A percentile compares a stretch with the other conserved stretches of the same genome.
Conservation (phyloP, 2,797 vertebrate genomes). For the Acanthornis magna region DNA sequence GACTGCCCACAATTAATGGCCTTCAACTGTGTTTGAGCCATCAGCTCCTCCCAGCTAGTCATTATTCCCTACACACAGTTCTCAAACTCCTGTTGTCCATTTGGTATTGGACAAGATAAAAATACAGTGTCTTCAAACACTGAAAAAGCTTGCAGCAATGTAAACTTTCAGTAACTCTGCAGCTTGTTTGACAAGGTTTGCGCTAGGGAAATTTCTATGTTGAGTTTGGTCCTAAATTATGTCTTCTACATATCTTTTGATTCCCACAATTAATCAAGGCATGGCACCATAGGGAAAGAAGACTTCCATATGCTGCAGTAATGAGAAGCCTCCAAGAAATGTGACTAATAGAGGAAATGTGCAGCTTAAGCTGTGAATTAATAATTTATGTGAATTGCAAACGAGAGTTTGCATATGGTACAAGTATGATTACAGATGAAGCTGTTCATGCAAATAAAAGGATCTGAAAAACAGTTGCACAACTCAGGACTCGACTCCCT, state of each 20-base stretch:
- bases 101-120: neutral
- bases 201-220: neutral
- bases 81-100: neutral
- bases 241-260: slow-evolving; percentile 7
- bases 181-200: slow-evolving; percentile 1
- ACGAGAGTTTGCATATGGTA: slow-evolving; percentile 37
- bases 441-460: slow-evolving; percentile 48
- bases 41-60: slow-evolving; percentile 19
- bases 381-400: slow-evolving; percentile 51
- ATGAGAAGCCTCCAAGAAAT: slow-evolving; percentile 65
- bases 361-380: slow-evolving; percentile 44
- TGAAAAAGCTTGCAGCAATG: neutral
- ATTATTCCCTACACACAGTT: slow-evolving; percentile 33
- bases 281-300: slow-evolving; percentile 21
- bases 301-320: slow-evolving; percentile 62
- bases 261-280: slow-evolving; percentile 41
- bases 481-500: neutral
- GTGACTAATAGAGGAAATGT: slow-evolving; percentile 57
- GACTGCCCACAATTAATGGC: slow-evolving; percentile 8
- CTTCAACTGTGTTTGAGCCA: neutral
- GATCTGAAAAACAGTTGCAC: slow-evolving; percentile 16
- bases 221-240: slow-evolving; percentile 17
- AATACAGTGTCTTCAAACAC: neutral
- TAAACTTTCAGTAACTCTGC: neutral
- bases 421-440: slow-evolving; percentile 35